A percentile compares a stretch with the other conserved stretches of the same genome.
Evolutionary conservation across 2,797 vertebrate species (phyloP).

Genomic region (Sebastes paucispinis): DNA sequence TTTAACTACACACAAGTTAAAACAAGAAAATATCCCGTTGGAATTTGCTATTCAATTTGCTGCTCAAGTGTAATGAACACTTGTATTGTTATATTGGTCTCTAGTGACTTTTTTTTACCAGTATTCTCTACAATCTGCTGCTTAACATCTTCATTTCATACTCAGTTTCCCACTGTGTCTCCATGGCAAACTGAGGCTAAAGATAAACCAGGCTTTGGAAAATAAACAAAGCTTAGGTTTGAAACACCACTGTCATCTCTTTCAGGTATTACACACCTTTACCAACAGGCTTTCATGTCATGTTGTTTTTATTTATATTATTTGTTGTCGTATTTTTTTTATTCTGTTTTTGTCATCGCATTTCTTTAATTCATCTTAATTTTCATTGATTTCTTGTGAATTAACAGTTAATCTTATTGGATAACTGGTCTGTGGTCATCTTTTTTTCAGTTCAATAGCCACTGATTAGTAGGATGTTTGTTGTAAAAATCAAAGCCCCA

Average conservation of each 20-base stretch:
- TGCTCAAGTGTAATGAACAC: not conserved
- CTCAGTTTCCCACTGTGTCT: slow-evolving; percentile 43
- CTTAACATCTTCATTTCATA: slow-evolving; percentile 41
- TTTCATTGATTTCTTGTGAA: not conserved
- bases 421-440: not conserved
- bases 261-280: slow-evolving; percentile 35
- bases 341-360: not conserved
- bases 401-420: not conserved
- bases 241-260: slow-evolving; percentile 22
- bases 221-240: slow-evolving; percentile 40
- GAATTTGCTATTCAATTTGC: not conserved
- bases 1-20: not conserved
- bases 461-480: not conserved
- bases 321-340: not conserved
- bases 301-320: not conserved
- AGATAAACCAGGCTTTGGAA: slow-evolving; percentile 45
- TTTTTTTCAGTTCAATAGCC: not conserved
- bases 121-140: slow-evolving; percentile 20
- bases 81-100: not conserved
- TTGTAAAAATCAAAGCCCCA: not conserved
- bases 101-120: not conserved
- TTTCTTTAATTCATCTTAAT: not conserved
- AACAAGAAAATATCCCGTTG: not conserved
- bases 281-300: not conserved
- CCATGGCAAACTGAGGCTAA: slow-evolving; percentile 44